These are phyloP conservation scores for Eospalax fontanierii DNA, from an alignment of 2,797 vertebrate species.

Conservation along the genomic window DNA sequence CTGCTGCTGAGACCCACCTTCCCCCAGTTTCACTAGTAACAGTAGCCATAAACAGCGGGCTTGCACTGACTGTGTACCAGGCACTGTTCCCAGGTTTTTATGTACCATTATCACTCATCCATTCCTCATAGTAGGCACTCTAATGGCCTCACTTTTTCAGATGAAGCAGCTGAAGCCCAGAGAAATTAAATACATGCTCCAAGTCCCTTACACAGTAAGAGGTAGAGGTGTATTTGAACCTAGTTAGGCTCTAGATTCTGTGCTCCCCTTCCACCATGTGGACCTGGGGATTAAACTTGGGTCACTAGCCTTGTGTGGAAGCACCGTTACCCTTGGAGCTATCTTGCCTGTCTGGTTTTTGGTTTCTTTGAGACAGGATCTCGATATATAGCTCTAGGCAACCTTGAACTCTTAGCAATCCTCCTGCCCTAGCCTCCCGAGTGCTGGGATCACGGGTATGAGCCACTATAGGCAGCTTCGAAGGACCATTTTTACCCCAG, in stretches of 20 bases:
- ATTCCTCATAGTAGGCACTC: neutral
- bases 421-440: neutral
- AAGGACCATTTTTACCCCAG: neutral
- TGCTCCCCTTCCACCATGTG: neutral
- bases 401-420: neutral
- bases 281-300: neutral
- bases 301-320: neutral
- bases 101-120: neutral
- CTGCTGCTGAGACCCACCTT: neutral
- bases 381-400: neutral
- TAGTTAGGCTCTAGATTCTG: neutral
- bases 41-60: neutral
- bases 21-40: neutral
- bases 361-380: neutral
- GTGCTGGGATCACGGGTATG: neutral
- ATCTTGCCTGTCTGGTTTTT: neutral
- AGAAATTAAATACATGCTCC: constrained; percentile 47
- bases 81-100: neutral
- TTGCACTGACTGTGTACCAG: neutral
- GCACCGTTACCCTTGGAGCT: neutral
- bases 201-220: constrained; percentile 22
- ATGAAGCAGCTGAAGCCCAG: constrained; percentile 45
- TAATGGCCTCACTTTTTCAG: neutral
- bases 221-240: constrained; percentile 44
- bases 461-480: neutral